phyloP scores from a whole-genome alignment of 2,888 invertebrate genomes.

The Chamaedrilus cognettii region DNA sequence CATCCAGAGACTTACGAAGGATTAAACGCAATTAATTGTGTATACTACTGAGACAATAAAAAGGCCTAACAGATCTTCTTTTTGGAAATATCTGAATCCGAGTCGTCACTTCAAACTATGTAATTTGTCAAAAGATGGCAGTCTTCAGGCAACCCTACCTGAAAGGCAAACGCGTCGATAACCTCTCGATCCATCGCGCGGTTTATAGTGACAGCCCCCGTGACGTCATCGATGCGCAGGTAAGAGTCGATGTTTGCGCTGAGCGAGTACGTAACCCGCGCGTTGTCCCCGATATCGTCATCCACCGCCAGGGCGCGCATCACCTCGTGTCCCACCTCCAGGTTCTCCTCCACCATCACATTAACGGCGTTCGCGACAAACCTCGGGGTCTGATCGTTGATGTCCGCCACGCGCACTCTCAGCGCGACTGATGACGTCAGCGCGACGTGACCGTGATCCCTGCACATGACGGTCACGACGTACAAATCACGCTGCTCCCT shows the following conservation, averaged over 20 bases:
- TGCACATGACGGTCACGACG: slow-evolving; percentile 74
- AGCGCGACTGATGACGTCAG: slow-evolving; percentile 12
- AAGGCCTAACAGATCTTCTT: too few relatives aligned
- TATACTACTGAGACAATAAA: too few relatives aligned
- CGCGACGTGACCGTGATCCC: slow-evolving; percentile 26
- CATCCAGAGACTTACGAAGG: too few relatives aligned
- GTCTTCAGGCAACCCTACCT: too few relatives aligned
- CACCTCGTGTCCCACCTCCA: slow-evolving; percentile 22
- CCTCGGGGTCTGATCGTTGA: slow-evolving; percentile 35
- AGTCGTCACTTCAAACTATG: too few relatives aligned
- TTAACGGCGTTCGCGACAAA: slow-evolving; percentile 22
- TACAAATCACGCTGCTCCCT: slow-evolving; percentile 90
- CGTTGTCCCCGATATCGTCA: slow-evolving; percentile 36
- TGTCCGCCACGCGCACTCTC: slow-evolving; percentile 22
- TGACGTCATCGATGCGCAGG: not conserved
- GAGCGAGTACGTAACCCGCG: slow-evolving; percentile 34
- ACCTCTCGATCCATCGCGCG: slow-evolving; percentile 3
- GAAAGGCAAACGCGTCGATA: not conserved
- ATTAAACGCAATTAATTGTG: too few relatives aligned
- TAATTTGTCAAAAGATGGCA: too few relatives aligned
- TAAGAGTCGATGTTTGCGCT: not conserved
- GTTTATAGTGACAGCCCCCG: slow-evolving; percentile 5
- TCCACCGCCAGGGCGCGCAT: slow-evolving; percentile 35
- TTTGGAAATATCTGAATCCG: too few relatives aligned
- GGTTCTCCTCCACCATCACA: slow-evolving; percentile 34